These are phyloP conservation scores for Nautilus pompilius DNA, from an alignment of 1,140 invertebrate genomes.

Conservation along the genomic window DNA sequence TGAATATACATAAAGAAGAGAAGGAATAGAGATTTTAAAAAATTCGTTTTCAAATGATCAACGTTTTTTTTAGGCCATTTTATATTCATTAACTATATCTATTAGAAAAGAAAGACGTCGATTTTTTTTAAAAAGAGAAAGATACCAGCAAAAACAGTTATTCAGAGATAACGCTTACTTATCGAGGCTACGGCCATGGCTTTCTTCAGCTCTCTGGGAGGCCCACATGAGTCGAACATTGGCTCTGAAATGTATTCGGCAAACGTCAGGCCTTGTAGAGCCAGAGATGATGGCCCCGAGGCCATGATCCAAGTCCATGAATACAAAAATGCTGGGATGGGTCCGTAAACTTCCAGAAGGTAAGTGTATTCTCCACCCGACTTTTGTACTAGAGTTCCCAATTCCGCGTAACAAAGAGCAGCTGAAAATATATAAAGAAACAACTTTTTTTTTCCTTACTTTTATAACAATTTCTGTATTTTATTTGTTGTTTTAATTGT, in stretches of 20 bases:
- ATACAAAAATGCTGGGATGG: conserved; percentile 83
- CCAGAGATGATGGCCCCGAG: conserved; percentile 67
- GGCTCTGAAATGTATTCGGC: conserved; percentile 84
- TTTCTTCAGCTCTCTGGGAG: conserved; percentile 26
- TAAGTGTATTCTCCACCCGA: conserved; percentile 49
- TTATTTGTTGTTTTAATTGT: no score
- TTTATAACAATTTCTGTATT: no score
- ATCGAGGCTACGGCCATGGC: conserved; percentile 30
- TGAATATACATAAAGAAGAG: no score
- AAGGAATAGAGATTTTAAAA: no score
- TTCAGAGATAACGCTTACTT: conserved; percentile 27
- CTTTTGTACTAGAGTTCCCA: conserved; percentile 69
- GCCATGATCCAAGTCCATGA: conserved; percentile 82
- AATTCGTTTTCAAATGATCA: no score
- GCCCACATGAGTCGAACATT: conserved; percentile 65
- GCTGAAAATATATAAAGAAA: no score
- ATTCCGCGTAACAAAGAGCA: conserved; percentile 75
- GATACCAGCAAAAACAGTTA: no score
- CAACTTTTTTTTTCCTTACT: no score
- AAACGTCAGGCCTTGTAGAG: conserved; percentile 88
- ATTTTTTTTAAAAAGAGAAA: no score
- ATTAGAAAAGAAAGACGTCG: no score
- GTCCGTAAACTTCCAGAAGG: conserved; percentile 36
- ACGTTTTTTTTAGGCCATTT: no score
- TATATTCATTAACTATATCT: no score